Evolutionary conservation across 2,797 vertebrate species (phyloP).

Genomic region (Garrulus glandarius): DNA sequence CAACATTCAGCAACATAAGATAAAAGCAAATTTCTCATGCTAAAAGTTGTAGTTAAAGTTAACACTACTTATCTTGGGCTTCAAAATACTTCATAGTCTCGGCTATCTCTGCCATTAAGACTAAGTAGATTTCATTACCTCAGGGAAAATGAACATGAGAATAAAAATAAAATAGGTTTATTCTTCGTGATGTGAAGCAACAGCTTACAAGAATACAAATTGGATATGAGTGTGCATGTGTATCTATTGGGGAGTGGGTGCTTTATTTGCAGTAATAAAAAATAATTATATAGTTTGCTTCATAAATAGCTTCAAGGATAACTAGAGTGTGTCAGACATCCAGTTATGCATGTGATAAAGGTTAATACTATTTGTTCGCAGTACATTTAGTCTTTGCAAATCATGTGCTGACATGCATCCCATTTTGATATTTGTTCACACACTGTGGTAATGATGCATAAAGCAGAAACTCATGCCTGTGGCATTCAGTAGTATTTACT

Average conservation of each 20-base stretch:
- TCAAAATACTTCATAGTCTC: neutral
- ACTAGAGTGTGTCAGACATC: conserved; percentile 62
- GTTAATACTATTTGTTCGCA: conserved; percentile 62
- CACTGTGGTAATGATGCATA: conserved; percentile 47
- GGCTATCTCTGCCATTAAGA: neutral
- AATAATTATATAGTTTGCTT: conserved; percentile 62
- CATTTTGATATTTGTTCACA: conserved; percentile 58
- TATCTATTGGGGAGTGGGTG: neutral
- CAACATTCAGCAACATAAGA: neutral
- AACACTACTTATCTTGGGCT: neutral
- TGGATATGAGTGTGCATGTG: neutral
- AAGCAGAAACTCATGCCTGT: conserved; percentile 35
- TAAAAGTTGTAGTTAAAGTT: neutral
- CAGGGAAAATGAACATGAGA: neutral
- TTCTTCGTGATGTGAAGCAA: conserved; percentile 11
- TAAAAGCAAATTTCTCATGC: neutral
- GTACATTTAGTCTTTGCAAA: conserved; percentile 62
- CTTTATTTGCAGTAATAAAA: conserved; percentile 69
- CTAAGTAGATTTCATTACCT: neutral
- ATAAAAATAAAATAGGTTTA: neutral
- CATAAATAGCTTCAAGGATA: conserved; percentile 67
- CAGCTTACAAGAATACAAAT: conserved; percentile 37
- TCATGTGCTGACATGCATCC: conserved; percentile 72
- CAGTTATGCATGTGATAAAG: conserved; percentile 63
- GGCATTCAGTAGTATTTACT: conserved; percentile 55